These are phyloP conservation scores for Sapayoa aenigma DNA, from an alignment of 2,113 vertebrate genomes.

Conservation along the genomic window DNA sequence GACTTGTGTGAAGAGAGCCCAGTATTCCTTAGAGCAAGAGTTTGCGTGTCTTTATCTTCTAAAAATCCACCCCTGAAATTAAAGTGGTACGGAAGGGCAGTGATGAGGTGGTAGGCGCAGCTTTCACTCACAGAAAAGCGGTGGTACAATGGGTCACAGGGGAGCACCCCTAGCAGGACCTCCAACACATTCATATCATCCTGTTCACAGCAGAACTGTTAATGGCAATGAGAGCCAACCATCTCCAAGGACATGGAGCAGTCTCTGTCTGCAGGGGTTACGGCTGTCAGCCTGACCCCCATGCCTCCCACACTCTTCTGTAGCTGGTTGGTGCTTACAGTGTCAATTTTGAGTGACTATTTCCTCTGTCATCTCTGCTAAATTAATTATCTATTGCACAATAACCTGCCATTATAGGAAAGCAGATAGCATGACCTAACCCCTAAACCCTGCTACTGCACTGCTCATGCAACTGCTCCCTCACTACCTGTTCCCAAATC, in stretches of 20 bases:
- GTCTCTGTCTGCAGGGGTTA: neutral
- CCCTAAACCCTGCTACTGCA: neutral
- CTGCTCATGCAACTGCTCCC: neutral
- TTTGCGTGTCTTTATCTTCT: neutral
- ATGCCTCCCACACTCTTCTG: neutral
- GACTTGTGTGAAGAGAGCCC: neutral
- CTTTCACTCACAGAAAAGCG: neutral
- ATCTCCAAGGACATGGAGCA: neutral
- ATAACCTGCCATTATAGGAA: neutral
- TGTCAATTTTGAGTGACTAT: neutral
- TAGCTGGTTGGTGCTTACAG: neutral
- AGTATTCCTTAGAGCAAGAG: neutral
- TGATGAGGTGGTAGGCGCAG: neutral
- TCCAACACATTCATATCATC: neutral
- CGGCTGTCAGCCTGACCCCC: neutral
- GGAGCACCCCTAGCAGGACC: neutral
- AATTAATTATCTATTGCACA: neutral
- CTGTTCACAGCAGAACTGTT: neutral
- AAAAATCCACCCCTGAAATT: neutral
- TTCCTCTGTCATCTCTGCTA: neutral
- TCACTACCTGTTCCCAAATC: neutral
- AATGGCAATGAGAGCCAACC: neutral
- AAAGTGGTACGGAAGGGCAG: neutral
- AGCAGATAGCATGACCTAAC: too few species aligned
- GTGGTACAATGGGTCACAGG: accelerated